A percentile compares a stretch with the other conserved stretches of the same genome.
These are phyloP conservation scores for Chloromyia formosa DNA, from an alignment of 2,888 invertebrate genomes.

Conservation along the genomic window DNA sequence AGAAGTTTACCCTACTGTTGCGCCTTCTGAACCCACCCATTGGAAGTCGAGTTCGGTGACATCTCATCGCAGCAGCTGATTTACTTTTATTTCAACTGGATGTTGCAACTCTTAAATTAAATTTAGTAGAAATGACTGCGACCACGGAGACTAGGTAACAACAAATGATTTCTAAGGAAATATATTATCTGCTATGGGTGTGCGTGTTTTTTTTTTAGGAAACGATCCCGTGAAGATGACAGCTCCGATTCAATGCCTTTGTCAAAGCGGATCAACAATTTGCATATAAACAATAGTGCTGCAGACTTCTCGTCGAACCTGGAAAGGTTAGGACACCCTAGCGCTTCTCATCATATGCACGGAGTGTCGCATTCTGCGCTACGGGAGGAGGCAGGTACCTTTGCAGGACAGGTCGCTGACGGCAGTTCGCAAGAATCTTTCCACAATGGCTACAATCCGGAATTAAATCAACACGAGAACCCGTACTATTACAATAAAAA, in stretches of 20 bases:
- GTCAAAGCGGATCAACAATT: conserved; percentile 89
- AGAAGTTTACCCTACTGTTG: too few relatives aligned
- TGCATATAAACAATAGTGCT: conserved; percentile 75
- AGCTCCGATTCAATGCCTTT: conserved; percentile 85
- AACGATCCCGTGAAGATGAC: conserved; percentile 81
- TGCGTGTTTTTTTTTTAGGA: too few relatives aligned
- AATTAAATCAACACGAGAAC: conserved; percentile 79
- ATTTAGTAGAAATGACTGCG: conserved; percentile 27
- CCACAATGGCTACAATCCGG: conserved; percentile 72
- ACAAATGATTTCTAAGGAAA: neutral
- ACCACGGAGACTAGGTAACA: conserved; percentile 40
- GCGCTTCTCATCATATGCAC: neutral
- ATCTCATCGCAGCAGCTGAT: too few relatives aligned
- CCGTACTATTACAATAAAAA: conserved; percentile 87
- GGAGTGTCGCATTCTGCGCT: neutral
- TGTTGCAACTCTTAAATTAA: too few relatives aligned
- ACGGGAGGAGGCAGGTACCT: neutral
- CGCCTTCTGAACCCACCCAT: too few relatives aligned
- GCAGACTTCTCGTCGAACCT: neutral
- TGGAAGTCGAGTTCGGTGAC: too few relatives aligned
- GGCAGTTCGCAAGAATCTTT: conserved; percentile 49
- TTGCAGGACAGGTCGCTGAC: conserved; percentile 35
- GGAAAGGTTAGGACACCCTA: neutral
- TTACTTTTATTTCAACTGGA: too few relatives aligned
- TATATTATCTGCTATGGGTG: neutral